phyloP scores from a whole-genome alignment of 2,797 vertebrate species.

The Pelodytes ibericus region DNA sequence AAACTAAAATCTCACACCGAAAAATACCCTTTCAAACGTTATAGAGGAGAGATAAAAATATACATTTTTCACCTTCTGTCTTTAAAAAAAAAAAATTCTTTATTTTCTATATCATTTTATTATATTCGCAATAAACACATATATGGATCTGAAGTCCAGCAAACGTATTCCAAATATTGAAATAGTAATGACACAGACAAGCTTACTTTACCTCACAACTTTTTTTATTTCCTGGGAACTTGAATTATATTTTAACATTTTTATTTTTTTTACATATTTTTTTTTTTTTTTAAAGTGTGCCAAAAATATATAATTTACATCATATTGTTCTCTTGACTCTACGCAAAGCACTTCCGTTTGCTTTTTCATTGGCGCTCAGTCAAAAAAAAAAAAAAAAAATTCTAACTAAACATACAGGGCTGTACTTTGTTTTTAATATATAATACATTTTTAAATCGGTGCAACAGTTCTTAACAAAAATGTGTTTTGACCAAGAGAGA shows the following conservation, averaged over 20 bases:
- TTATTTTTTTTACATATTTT: too few species aligned
- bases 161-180: not conserved
- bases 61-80: too few species aligned
- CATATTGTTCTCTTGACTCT: slow-evolving; percentile 18
- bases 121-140: too few species aligned
- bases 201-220: slow-evolving; percentile 23
- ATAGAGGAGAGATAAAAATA: too few species aligned
- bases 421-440: not conserved
- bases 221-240: slow-evolving; percentile 47
- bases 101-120: too few species aligned
- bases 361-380: not conserved
- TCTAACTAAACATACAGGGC: slow-evolving; percentile 1
- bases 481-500: slow-evolving; percentile 15
- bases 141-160: too few species aligned
- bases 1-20: too few species aligned
- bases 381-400: not conserved
- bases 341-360: slow-evolving; percentile 11
- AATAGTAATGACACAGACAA: not conserved
- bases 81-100: too few species aligned
- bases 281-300: slow-evolving; percentile 28
- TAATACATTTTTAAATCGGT: slow-evolving; percentile 9
- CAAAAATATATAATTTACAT: slow-evolving; percentile 50
- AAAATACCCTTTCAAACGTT: too few species aligned
- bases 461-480: slow-evolving; percentile 12
- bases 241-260: slow-evolving; percentile 31